Base-by-base conservation (phyloP, 2,797 vertebrate genomes). In the Chaenodraco wilsoni region DNA sequence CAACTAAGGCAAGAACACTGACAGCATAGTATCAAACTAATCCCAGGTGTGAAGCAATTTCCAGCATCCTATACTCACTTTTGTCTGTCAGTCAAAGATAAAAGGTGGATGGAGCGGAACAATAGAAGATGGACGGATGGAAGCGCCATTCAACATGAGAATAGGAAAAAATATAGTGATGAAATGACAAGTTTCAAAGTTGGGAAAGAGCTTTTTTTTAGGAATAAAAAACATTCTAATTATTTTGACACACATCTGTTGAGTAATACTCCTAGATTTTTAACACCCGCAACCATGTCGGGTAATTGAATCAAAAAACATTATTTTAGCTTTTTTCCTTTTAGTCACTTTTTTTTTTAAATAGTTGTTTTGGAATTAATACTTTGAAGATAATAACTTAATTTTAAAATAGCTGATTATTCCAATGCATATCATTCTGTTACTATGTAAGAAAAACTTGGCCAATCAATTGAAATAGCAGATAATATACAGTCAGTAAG, bases 21-120 rank as follows among this genome's bases (percentile, higher is more conserved):
- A 72, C 64, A 45, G 31, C 31, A 19, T 1, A 2, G 16, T 27
- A 11, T 58, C 51, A 72, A 76, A 67, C 45, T 37, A 16, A 17
- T 41, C 61, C 75, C 46, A 66, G 56, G 58, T 9, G 8, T 33
- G 49, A 83, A 67, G 46, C 67, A 50, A 9, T 40, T 67, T 46
- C 50, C 31, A 50, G 60, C 65, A 13, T 45, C 64, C 12, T 75
- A 37, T 37, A 93, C 92, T 93, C 89, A 93, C 92, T 84, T 89
- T 88, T 88, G 78, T 78, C 92, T 93, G 90, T 83, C 76, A 70
- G 60, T 76, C 51, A 62, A 12, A 52, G 71, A 73, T 43, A 21
- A 69, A 48, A 72, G 62, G 59, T 56, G 58, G 46, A 78, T 54
- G 57, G 48, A 70, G 52, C 48, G 70, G 54, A 75, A 60, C 19